Conservation (phyloP, 2,797 vertebrate species). For the Artibeus jamaicensis region DNA sequence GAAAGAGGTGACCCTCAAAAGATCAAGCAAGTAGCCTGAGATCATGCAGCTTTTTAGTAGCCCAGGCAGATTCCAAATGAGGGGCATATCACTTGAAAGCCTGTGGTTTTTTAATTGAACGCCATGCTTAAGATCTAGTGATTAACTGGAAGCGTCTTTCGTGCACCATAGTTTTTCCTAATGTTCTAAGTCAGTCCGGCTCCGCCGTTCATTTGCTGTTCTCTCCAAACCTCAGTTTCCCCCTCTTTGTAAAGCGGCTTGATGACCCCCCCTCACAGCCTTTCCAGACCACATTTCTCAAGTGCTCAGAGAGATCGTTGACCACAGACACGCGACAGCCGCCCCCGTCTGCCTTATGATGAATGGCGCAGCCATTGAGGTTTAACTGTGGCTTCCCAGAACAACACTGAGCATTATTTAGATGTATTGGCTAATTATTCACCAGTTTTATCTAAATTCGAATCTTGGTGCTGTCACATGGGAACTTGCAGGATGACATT, state of each 20-base stretch:
- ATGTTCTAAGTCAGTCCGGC: neutral
- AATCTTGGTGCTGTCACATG: conserved; percentile 45
- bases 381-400: neutral
- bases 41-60: neutral
- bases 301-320: neutral
- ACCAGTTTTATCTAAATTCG: conserved; percentile 54
- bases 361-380: neutral
- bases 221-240: neutral
- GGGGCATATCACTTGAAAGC: neutral
- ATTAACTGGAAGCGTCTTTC: neutral
- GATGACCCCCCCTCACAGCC: neutral
- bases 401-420: conserved; percentile 47
- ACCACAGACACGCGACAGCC: neutral
- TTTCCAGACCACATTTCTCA: neutral
- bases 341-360: neutral
- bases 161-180: neutral
- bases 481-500: conserved; percentile 35
- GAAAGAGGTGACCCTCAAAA: neutral
- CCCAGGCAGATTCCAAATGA: neutral
- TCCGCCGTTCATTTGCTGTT: neutral
- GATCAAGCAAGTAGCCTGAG: neutral
- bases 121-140: neutral
- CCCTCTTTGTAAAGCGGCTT: neutral
- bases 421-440: conserved; percentile 60
- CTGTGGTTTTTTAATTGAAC: neutral